Conservation (phyloP, 2,888 invertebrate genomes). For the Orthonychiurus folsomi region DNA sequence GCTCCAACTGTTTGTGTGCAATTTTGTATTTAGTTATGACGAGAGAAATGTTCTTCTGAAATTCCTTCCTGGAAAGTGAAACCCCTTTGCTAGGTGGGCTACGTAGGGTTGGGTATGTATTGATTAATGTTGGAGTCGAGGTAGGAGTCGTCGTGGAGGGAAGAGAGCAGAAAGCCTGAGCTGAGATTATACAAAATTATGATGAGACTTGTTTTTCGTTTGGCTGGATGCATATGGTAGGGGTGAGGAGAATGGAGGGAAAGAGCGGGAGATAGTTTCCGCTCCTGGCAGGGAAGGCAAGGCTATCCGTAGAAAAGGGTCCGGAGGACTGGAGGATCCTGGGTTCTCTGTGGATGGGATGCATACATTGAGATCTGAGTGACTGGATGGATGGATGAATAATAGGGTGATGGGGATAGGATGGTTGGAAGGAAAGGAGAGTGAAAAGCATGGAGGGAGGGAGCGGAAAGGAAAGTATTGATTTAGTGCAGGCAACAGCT, state of each 20-base stretch:
- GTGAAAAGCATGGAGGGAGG: slow-evolving; percentile 6
- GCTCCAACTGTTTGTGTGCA: too few species aligned
- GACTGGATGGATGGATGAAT: slow-evolving; percentile 1
- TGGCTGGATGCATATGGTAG: neutral
- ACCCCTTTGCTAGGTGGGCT: too few species aligned
- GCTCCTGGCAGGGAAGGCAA: too few species aligned
- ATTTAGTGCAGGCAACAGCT: slow-evolving; percentile 26
- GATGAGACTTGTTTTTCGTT: neutral
- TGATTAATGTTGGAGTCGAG: neutral
- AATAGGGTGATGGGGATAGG: neutral
- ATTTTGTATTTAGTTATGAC: too few species aligned
- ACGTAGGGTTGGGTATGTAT: neutral
- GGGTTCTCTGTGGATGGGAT: neutral
- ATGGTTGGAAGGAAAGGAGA: neutral
- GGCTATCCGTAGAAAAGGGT: too few species aligned
- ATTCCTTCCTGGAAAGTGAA: too few species aligned
- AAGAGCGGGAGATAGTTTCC: too few species aligned
- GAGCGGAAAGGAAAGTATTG: slow-evolving; percentile 22
- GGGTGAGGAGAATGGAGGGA: neutral
- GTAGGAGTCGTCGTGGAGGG: neutral
- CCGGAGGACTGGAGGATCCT: too few species aligned
- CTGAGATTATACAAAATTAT: neutral
- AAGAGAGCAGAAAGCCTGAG: too few species aligned
- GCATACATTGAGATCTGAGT: neutral
- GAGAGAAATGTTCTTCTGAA: too few species aligned